Conservation (phyloP, 2,888 invertebrate species). For the Andrena haemorrhoa region DNA sequence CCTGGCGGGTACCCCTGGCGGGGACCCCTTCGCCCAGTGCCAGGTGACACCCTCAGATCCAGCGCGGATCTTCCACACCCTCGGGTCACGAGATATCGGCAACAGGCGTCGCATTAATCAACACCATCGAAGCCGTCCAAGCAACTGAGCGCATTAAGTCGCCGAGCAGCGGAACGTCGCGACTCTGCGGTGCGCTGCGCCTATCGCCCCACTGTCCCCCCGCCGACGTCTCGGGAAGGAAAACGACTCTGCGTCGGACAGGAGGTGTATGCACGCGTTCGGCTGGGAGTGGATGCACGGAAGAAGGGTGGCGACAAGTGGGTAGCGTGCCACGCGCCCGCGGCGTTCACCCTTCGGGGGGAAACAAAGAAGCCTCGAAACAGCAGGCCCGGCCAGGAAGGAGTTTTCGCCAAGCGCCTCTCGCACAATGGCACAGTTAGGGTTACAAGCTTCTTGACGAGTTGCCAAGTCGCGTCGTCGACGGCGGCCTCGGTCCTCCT, state of each 20-base stretch:
- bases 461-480: slow-evolving; percentile 83
- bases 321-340: slow-evolving; percentile 69
- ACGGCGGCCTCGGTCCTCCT: slow-evolving; percentile 72
- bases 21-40: not conserved
- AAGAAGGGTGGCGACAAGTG: slow-evolving; percentile 66
- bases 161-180: slow-evolving; percentile 67
- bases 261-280: not conserved
- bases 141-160: slow-evolving; percentile 76
- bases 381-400: slow-evolving; percentile 72
- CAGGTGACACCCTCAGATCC: slow-evolving; percentile 25
- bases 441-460: slow-evolving; percentile 84
- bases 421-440: slow-evolving; percentile 80
- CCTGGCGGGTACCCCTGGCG: too few relatives aligned
- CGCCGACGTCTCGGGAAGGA: slow-evolving; percentile 32
- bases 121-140: slow-evolving; percentile 70
- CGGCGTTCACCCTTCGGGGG: slow-evolving; percentile 64
- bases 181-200: slow-evolving; percentile 37
- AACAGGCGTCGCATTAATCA: slow-evolving; percentile 58
- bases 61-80: too few relatives aligned
- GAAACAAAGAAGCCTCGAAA: slow-evolving; percentile 79
- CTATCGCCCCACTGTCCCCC: slow-evolving; percentile 54
- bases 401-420: slow-evolving; percentile 70
- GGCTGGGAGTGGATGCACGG: slow-evolving; percentile 14
- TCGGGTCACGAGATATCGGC: too few relatives aligned
- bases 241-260: slow-evolving; percentile 48